A percentile compares a stretch with the other conserved stretches of the same genome.
These are phyloP conservation scores for Alaudala cheleensis DNA, from an alignment of 2,113 vertebrate species.

Conservation along the genomic window DNA sequence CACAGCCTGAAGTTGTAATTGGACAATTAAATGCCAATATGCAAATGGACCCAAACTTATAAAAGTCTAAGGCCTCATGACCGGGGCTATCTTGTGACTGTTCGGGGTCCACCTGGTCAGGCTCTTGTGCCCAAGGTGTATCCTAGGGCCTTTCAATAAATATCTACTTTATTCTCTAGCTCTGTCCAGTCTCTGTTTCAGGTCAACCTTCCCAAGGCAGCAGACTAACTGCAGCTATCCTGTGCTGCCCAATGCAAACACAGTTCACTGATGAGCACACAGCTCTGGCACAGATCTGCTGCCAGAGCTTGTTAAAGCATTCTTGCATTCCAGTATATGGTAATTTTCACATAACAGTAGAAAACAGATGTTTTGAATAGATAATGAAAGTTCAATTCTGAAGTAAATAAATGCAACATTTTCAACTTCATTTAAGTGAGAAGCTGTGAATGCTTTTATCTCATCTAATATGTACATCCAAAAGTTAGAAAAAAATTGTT, in stretches of 20 bases:
- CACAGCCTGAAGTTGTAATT: too few species aligned
- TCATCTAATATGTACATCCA: not conserved
- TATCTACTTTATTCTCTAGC: too few species aligned
- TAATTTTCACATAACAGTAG: not conserved
- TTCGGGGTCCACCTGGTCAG: too few species aligned
- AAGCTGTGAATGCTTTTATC: not conserved
- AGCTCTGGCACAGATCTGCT: not conserved
- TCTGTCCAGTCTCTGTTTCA: too few species aligned
- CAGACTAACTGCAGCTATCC: not conserved
- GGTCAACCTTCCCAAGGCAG: too few species aligned
- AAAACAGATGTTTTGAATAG: constrained; percentile 10
- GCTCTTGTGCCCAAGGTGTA: too few species aligned
- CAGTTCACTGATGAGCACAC: not conserved
- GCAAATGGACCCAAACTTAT: too few species aligned
- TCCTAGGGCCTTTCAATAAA: too few species aligned
- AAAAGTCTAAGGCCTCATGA: too few species aligned
- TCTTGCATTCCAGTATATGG: not conserved
- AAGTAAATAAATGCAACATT: constrained; percentile 4
- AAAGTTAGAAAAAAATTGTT: not conserved
- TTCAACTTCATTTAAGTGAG: not conserved
- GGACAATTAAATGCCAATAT: too few species aligned
- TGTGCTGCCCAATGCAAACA: not conserved
- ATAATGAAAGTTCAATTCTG: not conserved
- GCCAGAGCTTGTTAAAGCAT: not conserved
- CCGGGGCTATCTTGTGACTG: too few species aligned